phyloP scores from a whole-genome alignment of 2,113 vertebrate species.

The Limnothrissa miodon region DNA sequence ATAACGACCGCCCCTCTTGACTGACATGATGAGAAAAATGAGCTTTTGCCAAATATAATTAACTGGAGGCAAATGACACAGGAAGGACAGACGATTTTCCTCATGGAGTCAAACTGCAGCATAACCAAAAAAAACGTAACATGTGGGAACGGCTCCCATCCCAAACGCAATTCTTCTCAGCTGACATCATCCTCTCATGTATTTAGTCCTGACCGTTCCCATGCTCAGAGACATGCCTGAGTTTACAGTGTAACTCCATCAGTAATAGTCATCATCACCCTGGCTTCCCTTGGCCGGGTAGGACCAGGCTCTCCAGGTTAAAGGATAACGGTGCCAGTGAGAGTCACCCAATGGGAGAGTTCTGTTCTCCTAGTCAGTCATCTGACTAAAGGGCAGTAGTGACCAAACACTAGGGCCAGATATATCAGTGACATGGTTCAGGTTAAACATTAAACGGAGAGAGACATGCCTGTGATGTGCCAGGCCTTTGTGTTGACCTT shows the following conservation, averaged over 20 bases:
- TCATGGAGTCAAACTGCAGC: not conserved
- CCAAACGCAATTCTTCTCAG: not conserved
- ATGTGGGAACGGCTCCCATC: not conserved
- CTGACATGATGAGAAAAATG: not conserved
- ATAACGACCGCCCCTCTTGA: not conserved
- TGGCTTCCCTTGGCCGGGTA: not conserved
- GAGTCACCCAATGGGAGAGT: not conserved
- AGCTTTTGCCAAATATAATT: not conserved
- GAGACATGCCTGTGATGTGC: not conserved
- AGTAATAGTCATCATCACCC: not conserved
- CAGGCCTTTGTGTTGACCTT: not conserved
- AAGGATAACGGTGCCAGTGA: not conserved
- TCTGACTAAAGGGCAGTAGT: not conserved
- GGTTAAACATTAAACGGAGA: slow-evolving; percentile 3
- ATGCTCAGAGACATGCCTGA: not conserved
- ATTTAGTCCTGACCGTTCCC: not conserved
- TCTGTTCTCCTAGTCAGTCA: not conserved
- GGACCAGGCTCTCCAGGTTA: not conserved
- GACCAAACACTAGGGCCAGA: not conserved
- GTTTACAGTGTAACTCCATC: not conserved
- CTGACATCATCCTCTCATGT: not conserved
- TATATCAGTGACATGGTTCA: not conserved
- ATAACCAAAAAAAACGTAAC: too few relatives aligned
- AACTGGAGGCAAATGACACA: not conserved
- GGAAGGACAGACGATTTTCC: not conserved